These are phyloP conservation scores for Premnoplex brunnescens DNA, from an alignment of 2,797 vertebrate genomes.

Conservation along the genomic window DNA sequence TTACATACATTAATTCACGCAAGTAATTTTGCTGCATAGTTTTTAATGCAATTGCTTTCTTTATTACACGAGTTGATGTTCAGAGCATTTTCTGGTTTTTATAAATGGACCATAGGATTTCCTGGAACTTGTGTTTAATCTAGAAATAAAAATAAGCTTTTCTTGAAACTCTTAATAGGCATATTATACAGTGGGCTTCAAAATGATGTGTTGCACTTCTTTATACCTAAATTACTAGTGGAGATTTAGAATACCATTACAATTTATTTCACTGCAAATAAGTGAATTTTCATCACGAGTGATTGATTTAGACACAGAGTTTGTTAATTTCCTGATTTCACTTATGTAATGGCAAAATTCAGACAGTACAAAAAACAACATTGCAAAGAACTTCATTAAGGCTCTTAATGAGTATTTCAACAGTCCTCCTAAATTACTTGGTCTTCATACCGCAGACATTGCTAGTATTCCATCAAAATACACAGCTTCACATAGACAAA, in stretches of 20 bases:
- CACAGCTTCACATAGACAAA: background rate
- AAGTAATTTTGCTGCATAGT: slow-evolving; percentile 8
- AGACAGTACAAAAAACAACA: slow-evolving; percentile 29
- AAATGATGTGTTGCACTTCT: background rate
- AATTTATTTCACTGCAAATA: slow-evolving; percentile 23
- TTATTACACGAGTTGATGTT: background rate
- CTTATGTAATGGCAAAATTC: background rate
- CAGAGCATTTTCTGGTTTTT: background rate
- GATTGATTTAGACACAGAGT: background rate
- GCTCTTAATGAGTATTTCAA: background rate
- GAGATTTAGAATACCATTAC: background rate
- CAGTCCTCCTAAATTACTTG: background rate
- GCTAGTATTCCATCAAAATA: background rate
- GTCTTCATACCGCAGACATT: background rate
- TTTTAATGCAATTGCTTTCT: background rate
- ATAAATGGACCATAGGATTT: background rate
- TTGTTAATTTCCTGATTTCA: background rate
- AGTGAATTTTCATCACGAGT: slow-evolving; percentile 8
- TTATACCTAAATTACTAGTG: background rate
- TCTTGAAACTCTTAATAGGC: background rate
- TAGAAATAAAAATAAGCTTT: slow-evolving; percentile 30
- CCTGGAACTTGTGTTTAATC: slow-evolving; percentile 13
- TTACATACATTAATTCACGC: background rate
- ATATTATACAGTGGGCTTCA: background rate
- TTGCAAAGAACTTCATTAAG: slow-evolving; percentile 13